Base-by-base conservation (phyloP, 2,888 invertebrate genomes). In the Tetragonula carbonaria region DNA sequence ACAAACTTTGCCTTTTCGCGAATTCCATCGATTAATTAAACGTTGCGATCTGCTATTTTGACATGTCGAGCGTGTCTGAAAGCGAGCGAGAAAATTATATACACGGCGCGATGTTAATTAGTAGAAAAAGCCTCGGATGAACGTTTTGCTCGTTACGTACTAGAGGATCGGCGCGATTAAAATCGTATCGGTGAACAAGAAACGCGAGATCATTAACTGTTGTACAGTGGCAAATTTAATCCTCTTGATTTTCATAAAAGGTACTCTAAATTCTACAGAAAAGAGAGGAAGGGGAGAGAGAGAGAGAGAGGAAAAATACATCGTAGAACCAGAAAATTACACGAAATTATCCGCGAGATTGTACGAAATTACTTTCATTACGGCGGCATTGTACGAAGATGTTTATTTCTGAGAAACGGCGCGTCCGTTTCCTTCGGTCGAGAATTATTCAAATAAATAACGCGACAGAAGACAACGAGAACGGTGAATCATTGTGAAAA, bases 191-290 rank as follows among this genome's bases (percentile, higher is more conserved):
- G 50, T 18, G 73, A 23, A 50, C 65, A 38, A 33, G 62, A 33
- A 51, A 38, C 67, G 45, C 70, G 51, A 62, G 45, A 66, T 72
- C 78, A 57, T 72, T 78, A 72, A 67, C 66, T 50, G 72, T 67
- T 33, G 28, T 23, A 62, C 74, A 53, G 74, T 67, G 45, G 67
- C 79, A 59, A 67, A 51, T 53, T 68, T 68, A 62, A 73, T 59
- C 66, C 55, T 59, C 78, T 79, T 79, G 62, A 79, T 74, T 79
- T 79, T 74, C 79, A 79, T 74, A 74, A 73, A 62, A 16, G 67
- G 59, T 53, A 33, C 74, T 68, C 78, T 74, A 79, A 79, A 74
- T 79, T 74, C 74, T 18, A 45, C 65, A 45, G 28, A 33, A 16
- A 16, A 21, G 21, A n/a, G n/a, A n/a, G 18, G 8, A 6, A 5